These are phyloP conservation scores for Ficedula albicollis DNA, from an alignment of 2,797 vertebrate genomes.

Conservation along the genomic window DNA sequence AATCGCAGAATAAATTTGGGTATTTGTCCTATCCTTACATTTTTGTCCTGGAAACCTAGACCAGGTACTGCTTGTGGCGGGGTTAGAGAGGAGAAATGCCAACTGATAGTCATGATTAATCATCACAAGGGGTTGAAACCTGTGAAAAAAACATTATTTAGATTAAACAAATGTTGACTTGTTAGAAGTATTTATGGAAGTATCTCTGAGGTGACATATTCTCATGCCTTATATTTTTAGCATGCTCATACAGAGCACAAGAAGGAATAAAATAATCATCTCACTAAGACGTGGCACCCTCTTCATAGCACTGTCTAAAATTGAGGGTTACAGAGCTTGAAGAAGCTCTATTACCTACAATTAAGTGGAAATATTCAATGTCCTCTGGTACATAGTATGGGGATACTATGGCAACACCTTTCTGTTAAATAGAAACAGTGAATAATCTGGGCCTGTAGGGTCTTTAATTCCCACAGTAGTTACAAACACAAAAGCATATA, in stretches of 20 bases:
- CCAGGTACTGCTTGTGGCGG: neutral
- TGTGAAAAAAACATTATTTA: neutral
- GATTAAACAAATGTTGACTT: neutral
- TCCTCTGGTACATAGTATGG: neutral
- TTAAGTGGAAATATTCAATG: neutral
- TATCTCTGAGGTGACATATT: neutral
- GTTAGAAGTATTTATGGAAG: neutral
- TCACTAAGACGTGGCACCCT: neutral
- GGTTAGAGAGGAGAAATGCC: neutral
- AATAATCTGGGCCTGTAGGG: neutral
- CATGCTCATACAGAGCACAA: neutral
- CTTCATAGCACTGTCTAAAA: neutral
- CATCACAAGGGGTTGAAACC: neutral
- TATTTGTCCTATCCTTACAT: neutral
- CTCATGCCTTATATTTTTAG: neutral
- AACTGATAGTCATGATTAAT: neutral
- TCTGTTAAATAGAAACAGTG: slow-evolving; percentile 2
- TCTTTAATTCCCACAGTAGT: neutral
- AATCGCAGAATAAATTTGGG: neutral
- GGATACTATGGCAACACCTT: neutral
- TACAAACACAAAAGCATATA: slow-evolving; percentile 10
- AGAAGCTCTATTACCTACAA: neutral
- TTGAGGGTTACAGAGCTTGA: neutral
- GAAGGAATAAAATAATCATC: neutral
- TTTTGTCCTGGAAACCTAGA: neutral